Evolutionary conservation across 2,888 invertebrate genomes (phyloP).

Genomic region (Flexamia atlantica): DNA sequence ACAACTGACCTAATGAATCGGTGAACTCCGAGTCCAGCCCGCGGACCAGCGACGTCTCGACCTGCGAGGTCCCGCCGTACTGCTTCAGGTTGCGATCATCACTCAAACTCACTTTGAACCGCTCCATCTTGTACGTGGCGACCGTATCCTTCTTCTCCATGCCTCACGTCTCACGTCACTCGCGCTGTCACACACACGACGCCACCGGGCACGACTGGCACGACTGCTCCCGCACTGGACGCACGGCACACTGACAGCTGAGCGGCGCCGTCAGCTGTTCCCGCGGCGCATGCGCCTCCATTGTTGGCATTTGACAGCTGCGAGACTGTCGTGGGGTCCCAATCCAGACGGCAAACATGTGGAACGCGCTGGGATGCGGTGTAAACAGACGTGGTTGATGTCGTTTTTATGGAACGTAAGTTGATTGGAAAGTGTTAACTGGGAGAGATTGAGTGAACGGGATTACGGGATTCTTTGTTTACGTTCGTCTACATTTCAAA

Average conservation of each 20-base stretch:
- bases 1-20: constrained; percentile 58
- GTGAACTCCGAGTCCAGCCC: constrained; percentile 59
- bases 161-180: not conserved
- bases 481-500: too few relatives aligned
- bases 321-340: not conserved
- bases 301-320: constrained; percentile 8
- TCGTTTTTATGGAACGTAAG: too few relatives aligned
- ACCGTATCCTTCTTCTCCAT: constrained; percentile 57
- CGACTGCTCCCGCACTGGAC: constrained; percentile 7
- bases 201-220: not conserved
- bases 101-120: constrained; percentile 63
- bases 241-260: constrained; percentile 18
- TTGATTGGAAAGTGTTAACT: too few relatives aligned
- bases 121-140: constrained; percentile 59
- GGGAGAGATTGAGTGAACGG: too few relatives aligned
- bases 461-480: too few relatives aligned
- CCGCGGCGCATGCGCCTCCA: not conserved
- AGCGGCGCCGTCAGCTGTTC: not conserved
- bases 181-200: not conserved
- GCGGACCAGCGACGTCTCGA: constrained; percentile 57
- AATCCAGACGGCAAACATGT: not conserved
- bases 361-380: not conserved
- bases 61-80: constrained; percentile 59
- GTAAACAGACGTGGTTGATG: not conserved
- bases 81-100: constrained; percentile 60